Evolutionary conservation across 2,888 invertebrate genomes (phyloP), one percentile per base, ranked within the genome.

Genomic region (Synanthedon myopaeformis): DNA sequence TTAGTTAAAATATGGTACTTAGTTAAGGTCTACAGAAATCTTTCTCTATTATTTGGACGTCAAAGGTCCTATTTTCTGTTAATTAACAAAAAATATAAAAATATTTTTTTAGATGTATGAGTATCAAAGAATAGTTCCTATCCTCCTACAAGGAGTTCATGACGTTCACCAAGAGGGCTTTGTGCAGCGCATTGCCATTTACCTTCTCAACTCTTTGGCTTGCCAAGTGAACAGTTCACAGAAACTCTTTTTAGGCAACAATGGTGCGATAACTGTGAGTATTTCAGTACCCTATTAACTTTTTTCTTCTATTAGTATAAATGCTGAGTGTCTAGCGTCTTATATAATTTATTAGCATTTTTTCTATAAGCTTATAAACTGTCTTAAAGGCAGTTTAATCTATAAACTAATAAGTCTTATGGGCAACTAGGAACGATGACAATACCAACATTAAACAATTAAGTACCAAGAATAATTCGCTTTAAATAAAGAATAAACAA

Each of bases 171-270:
- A 94, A 65, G 96, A 96, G 76, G 94, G 95, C 45, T 97, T 98
- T 75, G 96, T 98, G 10, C 97, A 97, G 74, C 91, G 97, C 59
- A 96, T 98, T 67, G 97, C 96, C 19, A 96, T 98, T 64, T 97
- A 96, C 81, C 89, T 99, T 62, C 89, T 99, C 54, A 99, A 99
- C 82, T 96, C 97, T 0, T 89, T 99, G 61, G 98, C 98, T 5
- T 98, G 98, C 78, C 97, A 98, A 82, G 98, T 98, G 8, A 97
- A 98, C 72, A 96, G 96, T 19, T 90, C 91, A 55, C 97, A 98
- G 75, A 99, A 99, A 75, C 91, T 94, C 52, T 92, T 96, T 68
- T 90, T 99, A 41, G 98, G 98, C 51, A 93, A 95, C 77, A 88
- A 96, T 54, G 97, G 97, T 55, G 97, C 96, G 51, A 94, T 95